Evolutionary conservation across 2,888 invertebrate genomes (phyloP), one percentile per base, ranked within the genome.

Genomic region (Spicauda simplicius): DNA sequence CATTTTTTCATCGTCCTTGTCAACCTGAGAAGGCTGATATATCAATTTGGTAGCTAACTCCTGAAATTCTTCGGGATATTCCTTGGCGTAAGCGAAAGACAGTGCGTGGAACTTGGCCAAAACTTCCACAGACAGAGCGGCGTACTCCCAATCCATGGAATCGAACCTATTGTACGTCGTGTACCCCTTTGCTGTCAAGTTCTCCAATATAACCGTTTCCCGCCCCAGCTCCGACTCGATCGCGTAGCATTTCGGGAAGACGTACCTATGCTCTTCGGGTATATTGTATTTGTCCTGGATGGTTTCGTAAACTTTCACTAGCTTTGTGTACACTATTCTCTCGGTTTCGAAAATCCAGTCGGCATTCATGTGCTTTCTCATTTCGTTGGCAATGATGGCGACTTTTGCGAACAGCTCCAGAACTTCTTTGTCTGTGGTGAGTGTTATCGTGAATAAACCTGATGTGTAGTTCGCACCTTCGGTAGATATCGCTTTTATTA

Each of bases 41-140:
- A 69, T 73, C 48, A 80, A 69, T 0, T 71, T 67, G 0, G 71
- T 62, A 0, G 77, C n/a, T 0, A 83, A 54, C 30, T 76, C 68
- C 2, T 76, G 45, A 61, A 83, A 91, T 18, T 80, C 76, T 37
- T 86, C 83, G 0, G 88, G 88, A 5, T 84, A 65, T 14, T 73
- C 68, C 14, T 71, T 72, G 6, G 71, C 72, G 33, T 69, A 77
- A 0, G 83, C 86, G 18, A 86, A 78, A 0, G 91, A 89, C 0
- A 91, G 69, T 0, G 91, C 91, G 71, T 93, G 93, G 67, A 89
- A 80, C 68, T 87, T 87, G 0, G 88, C 90, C 25, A 92, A 73
- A 20, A 79, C 79, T 3, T 76, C 77, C 0, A 88, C 74, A 0
- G 84, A 81, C 0, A 79, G 70, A 0, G 76, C 71, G 0, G 86